These are phyloP conservation scores for Geotrupes spiniger DNA, from an alignment of 2,888 invertebrate species.

Conservation along the genomic window DNA sequence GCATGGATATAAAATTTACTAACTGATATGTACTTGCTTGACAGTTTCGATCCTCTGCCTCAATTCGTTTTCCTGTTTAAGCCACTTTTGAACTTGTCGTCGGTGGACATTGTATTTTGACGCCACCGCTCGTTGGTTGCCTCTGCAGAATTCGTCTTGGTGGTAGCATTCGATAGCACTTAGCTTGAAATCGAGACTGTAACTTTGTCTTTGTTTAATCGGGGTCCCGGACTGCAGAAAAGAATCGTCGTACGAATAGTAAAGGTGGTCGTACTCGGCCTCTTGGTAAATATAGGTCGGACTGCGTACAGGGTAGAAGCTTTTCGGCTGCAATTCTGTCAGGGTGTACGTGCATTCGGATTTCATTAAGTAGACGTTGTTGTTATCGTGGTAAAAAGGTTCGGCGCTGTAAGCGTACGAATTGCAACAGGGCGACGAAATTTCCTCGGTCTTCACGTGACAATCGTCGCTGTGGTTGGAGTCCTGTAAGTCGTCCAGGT, in stretches of 20 bases:
- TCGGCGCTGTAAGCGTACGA: constrained; percentile 10
- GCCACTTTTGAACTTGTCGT: constrained; percentile 57
- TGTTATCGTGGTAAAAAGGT: constrained; percentile 18
- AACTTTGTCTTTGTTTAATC: constrained; percentile 47
- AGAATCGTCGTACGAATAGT: constrained; percentile 34
- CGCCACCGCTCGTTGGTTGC: constrained; percentile 52
- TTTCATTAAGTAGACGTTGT: constrained; percentile 33
- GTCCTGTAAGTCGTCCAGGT: constrained; percentile 65
- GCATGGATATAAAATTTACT: too few species aligned
- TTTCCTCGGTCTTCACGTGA: constrained; percentile 6
- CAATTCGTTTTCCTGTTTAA: constrained; percentile 53
- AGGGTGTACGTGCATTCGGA: constrained; percentile 41
- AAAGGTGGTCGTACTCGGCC: constrained; percentile 28
- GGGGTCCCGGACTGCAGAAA: constrained; percentile 25
- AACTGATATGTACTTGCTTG: constrained; percentile 36
- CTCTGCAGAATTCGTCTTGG: constrained; percentile 48
- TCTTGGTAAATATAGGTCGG: constrained; percentile 28
- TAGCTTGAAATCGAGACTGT: constrained; percentile 56
- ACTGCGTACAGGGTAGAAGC: constrained; percentile 48
- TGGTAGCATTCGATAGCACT: constrained; percentile 56
- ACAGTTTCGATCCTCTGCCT: constrained; percentile 41
- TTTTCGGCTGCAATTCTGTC: constrained; percentile 50
- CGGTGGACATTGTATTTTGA: constrained; percentile 52
- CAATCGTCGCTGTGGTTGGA: constrained; percentile 30
- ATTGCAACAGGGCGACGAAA: constrained; percentile 11